Percentiles rank a stretch among this genome's conserved stretches.
These are phyloP conservation scores for Tortricodes alternella DNA, from an alignment of 2,888 invertebrate species.

Conservation along the genomic window DNA sequence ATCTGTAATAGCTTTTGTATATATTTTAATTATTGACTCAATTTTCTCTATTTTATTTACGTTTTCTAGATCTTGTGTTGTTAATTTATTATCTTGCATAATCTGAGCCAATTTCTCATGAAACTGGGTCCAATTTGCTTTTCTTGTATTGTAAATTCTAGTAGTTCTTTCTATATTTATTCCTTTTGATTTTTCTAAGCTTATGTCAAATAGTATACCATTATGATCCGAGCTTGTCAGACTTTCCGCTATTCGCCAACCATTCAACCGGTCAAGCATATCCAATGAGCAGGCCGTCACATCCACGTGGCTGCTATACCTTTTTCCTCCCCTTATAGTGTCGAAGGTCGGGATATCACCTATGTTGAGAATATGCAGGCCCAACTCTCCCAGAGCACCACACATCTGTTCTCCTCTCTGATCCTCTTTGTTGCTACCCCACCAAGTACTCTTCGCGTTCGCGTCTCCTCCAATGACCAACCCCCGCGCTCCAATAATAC, in stretches of 20 bases:
- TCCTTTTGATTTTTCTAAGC: background rate
- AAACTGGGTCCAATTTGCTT: slow-evolving; percentile 21
- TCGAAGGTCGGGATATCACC: background rate
- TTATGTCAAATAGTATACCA: background rate
- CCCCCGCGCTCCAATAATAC: background rate
- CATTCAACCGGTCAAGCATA: background rate
- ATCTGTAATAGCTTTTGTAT: slow-evolving; percentile 1
- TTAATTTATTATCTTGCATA: background rate
- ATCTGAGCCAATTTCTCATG: slow-evolving; percentile 2
- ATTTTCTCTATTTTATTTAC: background rate
- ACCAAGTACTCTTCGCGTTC: slow-evolving; percentile 32
- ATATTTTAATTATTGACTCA: slow-evolving; percentile 2
- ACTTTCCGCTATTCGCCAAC: background rate
- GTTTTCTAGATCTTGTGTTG: background rate
- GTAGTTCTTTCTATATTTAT: background rate
- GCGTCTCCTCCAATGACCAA: slow-evolving; percentile 26
- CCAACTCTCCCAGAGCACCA: slow-evolving; percentile 1
- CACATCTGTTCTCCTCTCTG: background rate
- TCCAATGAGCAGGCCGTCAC: slow-evolving; percentile 17
- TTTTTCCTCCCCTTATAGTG: background rate
- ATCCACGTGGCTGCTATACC: slow-evolving; percentile 14
- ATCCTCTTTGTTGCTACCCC: slow-evolving; percentile 24
- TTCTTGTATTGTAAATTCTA: slow-evolving; percentile 8
- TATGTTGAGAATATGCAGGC: background rate
- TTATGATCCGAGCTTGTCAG: slow-evolving; percentile 20